Evolutionary conservation across 2,113 vertebrate species (phyloP), one percentile per base, ranked within the genome.

Genomic region (Hucho hucho): DNA sequence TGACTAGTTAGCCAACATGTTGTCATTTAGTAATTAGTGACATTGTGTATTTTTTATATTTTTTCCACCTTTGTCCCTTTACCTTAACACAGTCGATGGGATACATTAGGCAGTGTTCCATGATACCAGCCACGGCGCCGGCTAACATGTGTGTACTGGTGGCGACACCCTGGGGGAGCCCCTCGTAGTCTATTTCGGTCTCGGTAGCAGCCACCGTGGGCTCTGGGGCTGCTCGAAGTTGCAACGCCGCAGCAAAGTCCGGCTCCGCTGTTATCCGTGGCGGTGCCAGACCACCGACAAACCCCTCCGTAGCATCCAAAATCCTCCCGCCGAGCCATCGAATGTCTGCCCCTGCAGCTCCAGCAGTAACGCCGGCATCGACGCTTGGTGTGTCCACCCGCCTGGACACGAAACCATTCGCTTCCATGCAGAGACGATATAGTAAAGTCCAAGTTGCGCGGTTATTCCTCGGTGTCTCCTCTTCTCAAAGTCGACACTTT

Each of bases 81-180:
- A 97, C 97, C 97, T 98, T 98, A 82, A 98, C 97, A 86, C 97
- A 98, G 90, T 98, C 97, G 90, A 98, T 85, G 18, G 97, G 97
- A 73, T 97, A 98, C 97, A 98, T 97, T 59, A 98, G 89, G 90
- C 97, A 98, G 86, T 98, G 96, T 92, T 98, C 97, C 96, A 98
- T 94, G 88, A 97, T 93, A 32, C 97, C 97, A 29, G 96, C 97
- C 89, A 97, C 95, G 69, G 96, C 90, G 61, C 97, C 97, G 2
- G 97, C 97, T 83, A 96, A 84, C 97, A 98, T 98, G 94, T 97
- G 95, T 18, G 97, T 97, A 85, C 94, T 94, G 87, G 95, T 97
- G 76, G 95, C 92, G 7, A 91, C 94, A 79, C 95, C 96, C 69
- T 93, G 95, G 9, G 97, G 97, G 73, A 98, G 90, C 43, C 94